Evolutionary conservation across 1,140 invertebrate species (phyloP).

Genomic region (Drosophila parabipectinata): DNA sequence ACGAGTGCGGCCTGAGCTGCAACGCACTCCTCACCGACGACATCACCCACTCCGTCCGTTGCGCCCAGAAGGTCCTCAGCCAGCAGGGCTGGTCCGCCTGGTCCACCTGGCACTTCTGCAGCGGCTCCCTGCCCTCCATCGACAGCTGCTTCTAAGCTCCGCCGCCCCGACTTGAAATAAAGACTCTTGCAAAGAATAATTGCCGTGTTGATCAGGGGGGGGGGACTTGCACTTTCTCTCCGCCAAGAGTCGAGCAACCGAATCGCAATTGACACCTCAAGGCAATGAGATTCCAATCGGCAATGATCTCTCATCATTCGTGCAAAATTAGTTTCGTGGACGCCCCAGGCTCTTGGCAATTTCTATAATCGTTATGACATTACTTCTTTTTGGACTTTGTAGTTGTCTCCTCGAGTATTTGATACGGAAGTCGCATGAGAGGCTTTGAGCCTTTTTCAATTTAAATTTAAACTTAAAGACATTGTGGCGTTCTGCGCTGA

Average conservation of each 20-base stretch:
- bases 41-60: conserved; percentile 1
- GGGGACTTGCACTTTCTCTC: conserved; percentile 29
- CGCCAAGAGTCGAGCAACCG: neutral
- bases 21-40: conserved; percentile 2
- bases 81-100: conserved; percentile 5
- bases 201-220: conserved; percentile 1
- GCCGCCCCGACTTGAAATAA: conserved; percentile 18
- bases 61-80: conserved; percentile 2
- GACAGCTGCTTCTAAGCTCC: conserved; percentile 4
- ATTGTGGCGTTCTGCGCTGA: conserved; percentile 19
- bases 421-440: conserved; percentile 39
- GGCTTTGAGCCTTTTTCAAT: conserved; percentile 20
- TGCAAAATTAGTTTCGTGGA: conserved; percentile 21
- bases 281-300: conserved; percentile 39
- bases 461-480: conserved; percentile 29
- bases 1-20: conserved; percentile 5
- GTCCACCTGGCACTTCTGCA: conserved; percentile 2
- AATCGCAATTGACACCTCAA: conserved; percentile 15
- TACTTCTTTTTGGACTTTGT: conserved; percentile 16
- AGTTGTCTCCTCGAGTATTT: conserved; percentile 3
- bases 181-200: conserved; percentile 20
- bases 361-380: conserved; percentile 43
- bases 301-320: conserved; percentile 27
- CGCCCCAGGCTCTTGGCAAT: conserved; percentile 22
- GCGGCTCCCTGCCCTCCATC: conserved; percentile 1